Evolutionary conservation across 1,140 invertebrate genomes (phyloP).

Genomic region (Leptopilina clavipes): DNA sequence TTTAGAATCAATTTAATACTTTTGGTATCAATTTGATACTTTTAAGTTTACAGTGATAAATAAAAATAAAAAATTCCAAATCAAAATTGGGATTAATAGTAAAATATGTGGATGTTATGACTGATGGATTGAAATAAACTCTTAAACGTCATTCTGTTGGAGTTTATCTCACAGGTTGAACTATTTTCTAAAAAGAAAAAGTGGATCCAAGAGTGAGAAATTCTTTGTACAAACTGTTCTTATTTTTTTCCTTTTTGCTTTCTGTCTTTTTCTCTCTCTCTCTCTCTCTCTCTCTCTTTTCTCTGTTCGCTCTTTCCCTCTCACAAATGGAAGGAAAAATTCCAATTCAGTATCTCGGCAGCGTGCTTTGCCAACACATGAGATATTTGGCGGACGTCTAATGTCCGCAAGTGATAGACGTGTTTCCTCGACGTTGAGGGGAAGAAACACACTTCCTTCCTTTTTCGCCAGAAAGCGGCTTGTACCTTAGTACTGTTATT

Average conservation of each 20-base stretch:
- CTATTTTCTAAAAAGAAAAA: not conserved
- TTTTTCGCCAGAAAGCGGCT: not conserved
- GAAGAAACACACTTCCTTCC: not conserved
- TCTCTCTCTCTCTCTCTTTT: not conserved
- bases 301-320: not conserved
- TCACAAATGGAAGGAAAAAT: not conserved
- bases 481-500: not conserved
- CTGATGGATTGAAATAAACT: too few relatives aligned
- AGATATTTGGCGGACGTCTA: slow-evolving; percentile 23
- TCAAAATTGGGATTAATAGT: too few relatives aligned
- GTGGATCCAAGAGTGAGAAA: not conserved
- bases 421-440: not conserved
- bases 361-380: not conserved
- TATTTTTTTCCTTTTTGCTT: not conserved
- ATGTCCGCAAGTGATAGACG: slow-evolving; percentile 20
- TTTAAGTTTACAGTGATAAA: too few relatives aligned
- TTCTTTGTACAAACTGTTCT: not conserved
- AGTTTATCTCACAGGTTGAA: not conserved
- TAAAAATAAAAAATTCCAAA: too few relatives aligned
- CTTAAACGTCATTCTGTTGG: too few relatives aligned
- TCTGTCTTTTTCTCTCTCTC: too few relatives aligned
- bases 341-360: not conserved
- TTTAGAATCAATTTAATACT: too few relatives aligned
- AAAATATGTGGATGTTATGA: too few relatives aligned
- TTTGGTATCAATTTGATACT: too few relatives aligned